Evolutionary conservation across 2,888 invertebrate genomes (phyloP).

Genomic region (Lepeophtheirus nordmannii): DNA sequence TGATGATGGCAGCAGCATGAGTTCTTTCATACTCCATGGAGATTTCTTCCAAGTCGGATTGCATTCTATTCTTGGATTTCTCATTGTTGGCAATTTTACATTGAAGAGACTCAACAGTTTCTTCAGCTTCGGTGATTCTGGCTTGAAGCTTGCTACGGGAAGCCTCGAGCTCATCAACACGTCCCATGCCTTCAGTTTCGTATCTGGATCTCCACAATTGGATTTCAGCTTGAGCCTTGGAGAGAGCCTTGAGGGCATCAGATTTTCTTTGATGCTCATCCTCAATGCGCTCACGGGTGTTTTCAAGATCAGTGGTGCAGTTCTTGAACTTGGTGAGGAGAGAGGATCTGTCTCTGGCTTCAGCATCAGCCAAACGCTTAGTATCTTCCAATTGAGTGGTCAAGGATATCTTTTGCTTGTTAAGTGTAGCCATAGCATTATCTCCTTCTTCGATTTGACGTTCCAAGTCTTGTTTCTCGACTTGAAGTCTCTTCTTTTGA

Average conservation of each 20-base stretch:
- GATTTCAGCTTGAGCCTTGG: conserved; percentile 93
- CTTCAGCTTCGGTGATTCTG: conserved; percentile 41
- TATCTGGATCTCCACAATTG: conserved; percentile 97
- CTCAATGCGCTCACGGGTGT: conserved; percentile 44
- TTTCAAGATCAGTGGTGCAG: conserved; percentile 35
- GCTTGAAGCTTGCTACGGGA: conserved; percentile 35
- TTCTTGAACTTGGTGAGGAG: conserved; percentile 40
- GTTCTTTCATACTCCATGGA: conserved; percentile 95
- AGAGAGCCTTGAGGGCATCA: conserved; percentile 32
- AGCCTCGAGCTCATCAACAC: conserved; percentile 28
- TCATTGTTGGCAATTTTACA: conserved; percentile 76
- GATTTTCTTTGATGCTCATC: conserved; percentile 38
- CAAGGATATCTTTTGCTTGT: conserved; percentile 39
- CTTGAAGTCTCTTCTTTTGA: conserved; percentile 37
- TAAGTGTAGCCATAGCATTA: conserved; percentile 32
- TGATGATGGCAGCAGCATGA: conserved; percentile 95
- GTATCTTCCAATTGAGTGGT: conserved; percentile 66
- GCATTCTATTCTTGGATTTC: conserved; percentile 90
- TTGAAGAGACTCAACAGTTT: conserved; percentile 40
- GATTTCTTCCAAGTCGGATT: conserved; percentile 92
- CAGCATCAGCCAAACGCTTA: conserved; percentile 63
- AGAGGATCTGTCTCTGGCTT: conserved; percentile 49
- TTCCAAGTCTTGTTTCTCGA: conserved; percentile 39
- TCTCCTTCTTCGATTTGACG: conserved; percentile 42
- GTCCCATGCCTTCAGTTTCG: conserved; percentile 88